phyloP scores from a whole-genome alignment of 2,113 vertebrate species.

The Saccopteryx bilineata region DNA sequence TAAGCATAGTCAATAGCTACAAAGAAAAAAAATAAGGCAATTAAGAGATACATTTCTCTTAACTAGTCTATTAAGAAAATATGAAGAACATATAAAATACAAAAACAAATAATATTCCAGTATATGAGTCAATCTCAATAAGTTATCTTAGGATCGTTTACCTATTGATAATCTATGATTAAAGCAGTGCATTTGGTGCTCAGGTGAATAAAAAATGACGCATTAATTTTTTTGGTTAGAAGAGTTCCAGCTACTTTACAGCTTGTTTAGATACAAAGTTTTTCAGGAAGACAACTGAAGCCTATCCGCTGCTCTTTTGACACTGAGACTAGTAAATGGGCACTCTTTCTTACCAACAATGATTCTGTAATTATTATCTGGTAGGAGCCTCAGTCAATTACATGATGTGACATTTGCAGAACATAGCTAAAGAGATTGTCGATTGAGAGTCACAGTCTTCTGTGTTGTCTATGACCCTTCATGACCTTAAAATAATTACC shows the following conservation, averaged over 20 bases:
- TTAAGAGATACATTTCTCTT: background rate
- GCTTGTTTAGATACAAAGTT: background rate
- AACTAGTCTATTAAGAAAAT: background rate
- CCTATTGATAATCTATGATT: background rate
- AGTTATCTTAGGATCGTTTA: background rate
- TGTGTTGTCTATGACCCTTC: background rate
- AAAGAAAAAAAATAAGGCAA: background rate
- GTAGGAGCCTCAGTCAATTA: too few species aligned
- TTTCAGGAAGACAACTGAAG: background rate
- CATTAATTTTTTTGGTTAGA: background rate
- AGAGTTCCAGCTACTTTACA: background rate
- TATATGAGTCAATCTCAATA: background rate
- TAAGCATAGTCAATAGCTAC: background rate
- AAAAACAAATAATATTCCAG: background rate
- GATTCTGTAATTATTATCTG: background rate
- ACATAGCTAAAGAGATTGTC: background rate
- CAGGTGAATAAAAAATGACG: background rate
- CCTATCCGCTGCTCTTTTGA: background rate
- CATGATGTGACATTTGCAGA: background rate
- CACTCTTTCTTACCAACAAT: background rate
- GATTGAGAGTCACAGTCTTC: background rate
- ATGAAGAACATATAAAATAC: background rate
- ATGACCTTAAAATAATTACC: background rate
- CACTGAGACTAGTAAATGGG: background rate
- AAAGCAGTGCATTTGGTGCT: background rate